Evolutionary conservation across 2,113 vertebrate genomes (phyloP).

Genomic region (Verasper variegatus): DNA sequence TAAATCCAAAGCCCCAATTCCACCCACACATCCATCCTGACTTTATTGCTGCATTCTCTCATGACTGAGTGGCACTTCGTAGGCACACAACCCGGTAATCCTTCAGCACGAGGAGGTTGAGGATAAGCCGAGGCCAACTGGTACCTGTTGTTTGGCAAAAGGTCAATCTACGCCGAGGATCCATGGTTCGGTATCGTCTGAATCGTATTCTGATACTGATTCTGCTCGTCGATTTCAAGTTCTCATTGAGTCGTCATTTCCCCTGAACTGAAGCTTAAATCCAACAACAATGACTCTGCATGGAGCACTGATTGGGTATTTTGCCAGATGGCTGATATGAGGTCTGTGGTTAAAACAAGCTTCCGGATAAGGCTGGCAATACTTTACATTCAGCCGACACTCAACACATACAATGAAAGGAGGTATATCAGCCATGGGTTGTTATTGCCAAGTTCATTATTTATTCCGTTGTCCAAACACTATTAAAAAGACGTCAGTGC

Average conservation of each 20-base stretch:
- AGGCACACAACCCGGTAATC: constrained; percentile 44
- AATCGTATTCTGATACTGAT: background rate
- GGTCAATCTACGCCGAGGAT: background rate
- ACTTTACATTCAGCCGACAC: no score
- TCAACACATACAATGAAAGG: no score
- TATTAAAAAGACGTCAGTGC: no score
- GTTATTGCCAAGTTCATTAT: no score
- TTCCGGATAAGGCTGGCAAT: no score
- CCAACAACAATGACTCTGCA: background rate
- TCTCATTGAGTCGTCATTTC: no score
- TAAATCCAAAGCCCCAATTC: constrained; percentile 73
- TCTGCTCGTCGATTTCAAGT: background rate
- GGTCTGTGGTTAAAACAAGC: no score
- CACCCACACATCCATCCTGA: constrained; percentile 66
- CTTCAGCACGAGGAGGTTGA: constrained; percentile 20
- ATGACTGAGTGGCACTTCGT: constrained; percentile 54
- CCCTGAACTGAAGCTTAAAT: background rate
- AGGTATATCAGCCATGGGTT: no score
- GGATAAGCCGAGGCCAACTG: constrained; percentile 33
- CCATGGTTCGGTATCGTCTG: background rate
- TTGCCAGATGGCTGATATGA: no score
- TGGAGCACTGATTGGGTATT: background rate
- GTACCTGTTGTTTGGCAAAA: constrained; percentile 23
- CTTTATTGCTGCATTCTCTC: constrained; percentile 57
- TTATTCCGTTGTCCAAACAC: no score